Conservation (phyloP, 2,113 vertebrate species). For the Anarhynchus alexandrinus region DNA sequence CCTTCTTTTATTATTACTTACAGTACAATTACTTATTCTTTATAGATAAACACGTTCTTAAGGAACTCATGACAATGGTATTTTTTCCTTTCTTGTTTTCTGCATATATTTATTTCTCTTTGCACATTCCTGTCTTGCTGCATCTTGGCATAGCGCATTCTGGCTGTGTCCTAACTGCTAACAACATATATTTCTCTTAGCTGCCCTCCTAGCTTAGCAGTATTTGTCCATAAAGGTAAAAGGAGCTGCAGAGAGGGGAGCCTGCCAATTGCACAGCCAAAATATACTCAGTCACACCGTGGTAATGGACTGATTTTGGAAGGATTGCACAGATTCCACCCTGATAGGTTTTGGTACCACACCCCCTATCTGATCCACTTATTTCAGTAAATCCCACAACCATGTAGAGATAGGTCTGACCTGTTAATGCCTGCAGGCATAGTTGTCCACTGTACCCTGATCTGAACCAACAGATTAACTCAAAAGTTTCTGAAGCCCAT, state of each 20-base stretch:
- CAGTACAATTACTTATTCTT: not conserved
- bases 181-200: not conserved
- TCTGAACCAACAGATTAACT: constrained; percentile 14
- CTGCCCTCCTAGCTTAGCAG: not conserved
- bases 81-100: not conserved
- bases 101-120: not conserved
- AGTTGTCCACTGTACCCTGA: not conserved
- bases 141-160: not conserved
- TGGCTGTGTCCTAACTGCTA: not conserved
- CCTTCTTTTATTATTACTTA: not conserved
- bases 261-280: not conserved
- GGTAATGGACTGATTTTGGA: not conserved
- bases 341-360: not conserved
- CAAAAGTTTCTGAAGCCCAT: constrained; percentile 4
- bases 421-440: not conserved
- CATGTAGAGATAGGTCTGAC: not conserved
- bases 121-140: not conserved
- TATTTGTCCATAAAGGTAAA: not conserved
- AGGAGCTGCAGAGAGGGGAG: not conserved
- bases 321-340: not conserved
- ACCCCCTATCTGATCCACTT: not conserved
- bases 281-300: constrained; percentile 6
- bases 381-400: not conserved
- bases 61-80: not conserved
- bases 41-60: not conserved